A percentile compares a stretch with the other conserved stretches of the same genome.
Evolutionary conservation across 2,797 vertebrate genomes (phyloP).

Genomic region (Paguma larvata): DNA sequence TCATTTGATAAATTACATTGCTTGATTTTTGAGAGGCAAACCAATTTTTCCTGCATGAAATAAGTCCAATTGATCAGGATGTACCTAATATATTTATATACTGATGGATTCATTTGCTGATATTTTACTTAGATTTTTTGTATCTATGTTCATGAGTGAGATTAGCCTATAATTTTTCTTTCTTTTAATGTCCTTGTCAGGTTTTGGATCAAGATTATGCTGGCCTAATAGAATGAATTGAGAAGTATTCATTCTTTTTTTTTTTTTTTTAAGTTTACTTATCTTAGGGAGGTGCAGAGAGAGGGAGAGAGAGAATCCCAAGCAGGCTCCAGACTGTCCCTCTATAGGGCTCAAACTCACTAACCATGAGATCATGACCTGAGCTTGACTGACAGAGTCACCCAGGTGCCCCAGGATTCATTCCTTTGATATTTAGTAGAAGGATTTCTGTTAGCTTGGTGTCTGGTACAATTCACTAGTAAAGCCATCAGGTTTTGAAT

Average conservation of each 20-base stretch:
- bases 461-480: background rate
- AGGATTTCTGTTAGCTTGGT: constrained; percentile 3
- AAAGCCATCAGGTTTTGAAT: background rate
- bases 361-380: too few relatives aligned
- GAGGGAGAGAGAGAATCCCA: too few relatives aligned
- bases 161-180: background rate
- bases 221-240: background rate
- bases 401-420: background rate
- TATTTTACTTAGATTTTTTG: constrained; percentile 24
- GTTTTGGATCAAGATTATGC: background rate
- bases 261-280: too few relatives aligned
- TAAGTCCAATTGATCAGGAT: background rate
- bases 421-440: background rate
- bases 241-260: background rate
- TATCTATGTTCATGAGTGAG: background rate
- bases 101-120: background rate
- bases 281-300: too few relatives aligned
- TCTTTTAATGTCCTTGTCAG: background rate
- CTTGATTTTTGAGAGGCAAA: background rate
- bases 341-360: too few relatives aligned
- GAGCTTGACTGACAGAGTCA: too few relatives aligned
- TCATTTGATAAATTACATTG: background rate
- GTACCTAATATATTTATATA: background rate
- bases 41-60: background rate
- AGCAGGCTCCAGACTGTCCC: too few relatives aligned